Base-by-base conservation (phyloP, 2,888 invertebrate species). In the Diarsia dahlii region DNA sequence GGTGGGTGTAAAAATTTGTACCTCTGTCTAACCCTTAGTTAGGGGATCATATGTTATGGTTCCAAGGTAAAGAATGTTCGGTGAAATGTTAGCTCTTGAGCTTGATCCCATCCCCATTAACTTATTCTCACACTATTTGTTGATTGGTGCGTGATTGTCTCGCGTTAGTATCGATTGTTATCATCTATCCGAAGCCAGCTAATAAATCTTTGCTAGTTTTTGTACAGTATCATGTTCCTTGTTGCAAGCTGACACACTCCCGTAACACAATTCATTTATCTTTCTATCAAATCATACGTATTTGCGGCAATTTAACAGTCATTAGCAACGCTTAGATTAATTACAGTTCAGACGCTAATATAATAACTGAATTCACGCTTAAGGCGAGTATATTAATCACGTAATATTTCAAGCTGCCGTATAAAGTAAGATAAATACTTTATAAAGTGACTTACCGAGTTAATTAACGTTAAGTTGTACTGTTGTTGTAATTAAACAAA, bases 91-190 rank as follows among this genome's bases (percentile, higher is more conserved):
- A 71, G 71, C 23, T n/a, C n/a, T 0, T 65, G 20, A 48, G 64
- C 23, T 56, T 28, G 60, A 56, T 77, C 78, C 54, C 72, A 78
- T 76, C 76, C 78, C 74, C 83, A 80, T 83, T 78, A 70, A 80
- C 78, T 65, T 84, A 90, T 93, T 93, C 93, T 91, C 93, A 94
- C 92, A 92, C 91, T 90, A 90, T 92, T 90, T 88, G 89, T 75
- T 81, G 82, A 82, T 75, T 89, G 88, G 89, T 90, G 91, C 93
- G 92, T 93, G 92, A 89, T 91, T 88, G 86, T 82, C 82, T 87
- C 89, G 89, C 89, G 90, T 92, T 90, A 91, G 88, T 90, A 89
- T 87, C 87, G 88, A 88, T 84, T 79, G 86, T 85, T 84, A 79
- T 76, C 77, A 78, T 74, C 69, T 81, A 74, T 63, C 34, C 74